Evolutionary conservation across 1,140 invertebrate species (phyloP).

Genomic region (Anastrepha ludens): DNA sequence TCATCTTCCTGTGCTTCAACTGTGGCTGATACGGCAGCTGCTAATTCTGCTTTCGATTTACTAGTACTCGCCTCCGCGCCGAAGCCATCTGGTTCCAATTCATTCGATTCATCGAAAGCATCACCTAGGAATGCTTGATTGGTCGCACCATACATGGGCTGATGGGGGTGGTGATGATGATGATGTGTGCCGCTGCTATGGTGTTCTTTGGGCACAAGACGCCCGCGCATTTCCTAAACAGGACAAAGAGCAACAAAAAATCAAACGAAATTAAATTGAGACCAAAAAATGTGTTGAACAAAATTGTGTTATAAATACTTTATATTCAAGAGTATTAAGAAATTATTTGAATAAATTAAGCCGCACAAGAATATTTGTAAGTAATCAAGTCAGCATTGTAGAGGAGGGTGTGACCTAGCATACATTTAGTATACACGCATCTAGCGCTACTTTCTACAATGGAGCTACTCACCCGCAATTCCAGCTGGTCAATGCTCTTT

Average conservation of each 20-base stretch:
- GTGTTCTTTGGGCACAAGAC: constrained; percentile 85
- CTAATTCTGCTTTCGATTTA: constrained; percentile 76
- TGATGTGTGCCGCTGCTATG: constrained; percentile 73
- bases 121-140: constrained; percentile 86
- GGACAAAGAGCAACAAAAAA: not conserved
- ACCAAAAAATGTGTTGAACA: not conserved
- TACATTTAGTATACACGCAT: too few species aligned
- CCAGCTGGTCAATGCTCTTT: constrained; percentile 87
- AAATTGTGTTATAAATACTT: too few species aligned
- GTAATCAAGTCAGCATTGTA: too few species aligned
- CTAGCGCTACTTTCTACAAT: not conserved
- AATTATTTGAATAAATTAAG: too few species aligned
- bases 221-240: constrained; percentile 80
- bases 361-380: too few species aligned
- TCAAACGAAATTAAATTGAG: not conserved
- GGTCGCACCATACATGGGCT: constrained; percentile 86
- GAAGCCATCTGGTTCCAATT: constrained; percentile 71
- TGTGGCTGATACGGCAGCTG: constrained; percentile 78
- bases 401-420: too few species aligned
- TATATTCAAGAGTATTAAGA: too few species aligned
- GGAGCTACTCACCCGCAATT: constrained; percentile 80
- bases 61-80: constrained; percentile 71
- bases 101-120: constrained; percentile 83
- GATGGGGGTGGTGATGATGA: constrained; percentile 72
- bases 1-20: constrained; percentile 82